These are phyloP conservation scores for Drosophila nigrodunni DNA, from an alignment of 1,140 invertebrate species.

Conservation along the genomic window DNA sequence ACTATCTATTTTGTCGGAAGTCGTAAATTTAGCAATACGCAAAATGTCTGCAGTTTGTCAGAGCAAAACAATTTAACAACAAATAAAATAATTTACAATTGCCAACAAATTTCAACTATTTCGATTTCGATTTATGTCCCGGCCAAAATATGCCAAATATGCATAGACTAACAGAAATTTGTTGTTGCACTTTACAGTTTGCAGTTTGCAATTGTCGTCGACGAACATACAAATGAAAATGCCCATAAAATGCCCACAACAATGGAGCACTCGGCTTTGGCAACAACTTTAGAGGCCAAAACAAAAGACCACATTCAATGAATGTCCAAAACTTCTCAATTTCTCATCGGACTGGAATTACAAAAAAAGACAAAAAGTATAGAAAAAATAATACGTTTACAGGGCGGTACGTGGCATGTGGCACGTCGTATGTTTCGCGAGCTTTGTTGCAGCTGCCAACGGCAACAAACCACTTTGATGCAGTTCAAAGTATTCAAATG, in stretches of 20 bases:
- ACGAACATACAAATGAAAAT: constrained; percentile 46
- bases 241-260: constrained; percentile 70
- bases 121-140: constrained; percentile 54
- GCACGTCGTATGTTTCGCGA: background rate
- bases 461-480: constrained; percentile 66
- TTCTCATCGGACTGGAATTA: constrained; percentile 22
- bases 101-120: constrained; percentile 67
- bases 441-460: constrained; percentile 48
- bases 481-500: constrained; percentile 66
- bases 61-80: constrained; percentile 66
- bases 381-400: background rate
- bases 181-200: constrained; percentile 14
- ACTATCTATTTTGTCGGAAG: constrained; percentile 54
- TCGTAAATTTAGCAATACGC: constrained; percentile 69
- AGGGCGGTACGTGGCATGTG: background rate
- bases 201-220: constrained; percentile 32
- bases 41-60: constrained; percentile 57
- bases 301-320: constrained; percentile 59
- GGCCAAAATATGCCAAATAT: constrained; percentile 50
- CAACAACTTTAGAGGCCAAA: constrained; percentile 36
- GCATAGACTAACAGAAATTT: constrained; percentile 46
- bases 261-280: constrained; percentile 47
- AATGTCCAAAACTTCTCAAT: constrained; percentile 64
- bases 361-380: too few species aligned
- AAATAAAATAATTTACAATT: constrained; percentile 82